Evolutionary conservation across 2,797 vertebrate genomes (phyloP), one percentile per base, ranked within the genome.

Genomic region (Otolemur crassicaudatus): DNA sequence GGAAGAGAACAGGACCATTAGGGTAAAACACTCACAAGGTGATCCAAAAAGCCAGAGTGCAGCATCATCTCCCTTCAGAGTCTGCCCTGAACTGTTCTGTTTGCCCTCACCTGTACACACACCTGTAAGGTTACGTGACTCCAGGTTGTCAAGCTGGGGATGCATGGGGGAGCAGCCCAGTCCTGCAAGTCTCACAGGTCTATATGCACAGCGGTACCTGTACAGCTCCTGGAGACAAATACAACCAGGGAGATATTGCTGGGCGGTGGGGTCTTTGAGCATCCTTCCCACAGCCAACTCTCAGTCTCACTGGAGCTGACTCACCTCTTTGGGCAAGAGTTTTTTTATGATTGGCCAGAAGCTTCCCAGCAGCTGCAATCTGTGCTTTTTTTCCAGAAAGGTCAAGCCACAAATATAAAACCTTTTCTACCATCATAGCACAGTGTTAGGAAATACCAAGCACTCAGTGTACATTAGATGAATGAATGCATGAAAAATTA

Each of bases 401-500:
- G 16, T 81, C n/a, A 88, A 4, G 3, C 10, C 37, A 53, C 27
- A 80, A 84, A 81, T 40, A 85, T 4, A 86, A 25, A 86, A 37
- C 23, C 49, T 90, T 29, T n/a, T 73, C 23, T 25, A 91, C 37
- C 43, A 63, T 58, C 31, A 83, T 2, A 95, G 49, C 20, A 69
- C 87, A 90, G 40, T 53, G 34, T 81, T 84, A 94, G 53, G 11
- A 76, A 84, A 84, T 29, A 85, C 12, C 76, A 37, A 90, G 76
- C 43, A 37, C 0, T 65, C 27, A 63, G 19, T 61, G 46, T 43
- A 58, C 22, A 9, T 69, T 70, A 49, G 31, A 86, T 25, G 70
- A 60, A 67, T 56, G 37, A n/a, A 37, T 19, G 14, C 37, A n/a
- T 49, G 20, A n/a, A 4, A 37, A 60, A 86, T 43, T 65, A 56